Evolutionary conservation across 2,888 invertebrate species (phyloP).

Genomic region (Ischnus inquisitorius): DNA sequence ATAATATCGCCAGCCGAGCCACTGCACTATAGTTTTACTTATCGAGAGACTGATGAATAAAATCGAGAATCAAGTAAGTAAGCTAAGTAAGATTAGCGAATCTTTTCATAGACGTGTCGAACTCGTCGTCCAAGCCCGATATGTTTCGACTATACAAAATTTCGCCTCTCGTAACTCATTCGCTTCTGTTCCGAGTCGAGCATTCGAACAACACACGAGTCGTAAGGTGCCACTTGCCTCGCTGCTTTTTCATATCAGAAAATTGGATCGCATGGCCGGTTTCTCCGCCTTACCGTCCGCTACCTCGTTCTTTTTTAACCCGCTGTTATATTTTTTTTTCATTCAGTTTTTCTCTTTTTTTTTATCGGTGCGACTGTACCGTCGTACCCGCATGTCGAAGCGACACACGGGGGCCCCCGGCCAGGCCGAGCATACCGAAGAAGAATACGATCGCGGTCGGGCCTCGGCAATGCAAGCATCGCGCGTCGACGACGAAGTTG

Average conservation of each 20-base stretch:
- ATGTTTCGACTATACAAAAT: not conserved
- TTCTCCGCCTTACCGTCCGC: constrained; percentile 22
- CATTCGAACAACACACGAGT: not conserved
- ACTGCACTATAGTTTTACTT: too few species aligned
- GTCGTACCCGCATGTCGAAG: constrained; percentile 71
- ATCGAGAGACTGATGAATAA: too few species aligned
- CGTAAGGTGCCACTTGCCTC: not conserved
- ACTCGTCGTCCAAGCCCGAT: not conserved
- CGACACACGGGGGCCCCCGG: constrained; percentile 68
- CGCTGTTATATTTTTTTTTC: constrained; percentile 42
- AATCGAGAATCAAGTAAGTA: not conserved
- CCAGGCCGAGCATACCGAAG: constrained; percentile 56
- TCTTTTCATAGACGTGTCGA: not conserved
- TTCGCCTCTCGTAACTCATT: not conserved
- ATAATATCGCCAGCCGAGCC: too few species aligned
- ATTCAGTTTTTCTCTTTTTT: constrained; percentile 58
- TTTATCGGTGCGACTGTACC: constrained; percentile 77
- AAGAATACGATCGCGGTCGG: constrained; percentile 62
- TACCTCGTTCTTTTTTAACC: constrained; percentile 29
- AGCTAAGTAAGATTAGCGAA: not conserved
- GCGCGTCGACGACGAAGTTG: not conserved
- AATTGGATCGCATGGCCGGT: constrained; percentile 78
- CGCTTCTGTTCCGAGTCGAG: not conserved
- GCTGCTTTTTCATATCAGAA: constrained; percentile 75
- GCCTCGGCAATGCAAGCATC: constrained; percentile 1